A percentile compares a stretch with the other conserved stretches of the same genome.
These are phyloP conservation scores for Neuroscelio doddi DNA, from an alignment of 2,888 invertebrate species.

Conservation along the genomic window DNA sequence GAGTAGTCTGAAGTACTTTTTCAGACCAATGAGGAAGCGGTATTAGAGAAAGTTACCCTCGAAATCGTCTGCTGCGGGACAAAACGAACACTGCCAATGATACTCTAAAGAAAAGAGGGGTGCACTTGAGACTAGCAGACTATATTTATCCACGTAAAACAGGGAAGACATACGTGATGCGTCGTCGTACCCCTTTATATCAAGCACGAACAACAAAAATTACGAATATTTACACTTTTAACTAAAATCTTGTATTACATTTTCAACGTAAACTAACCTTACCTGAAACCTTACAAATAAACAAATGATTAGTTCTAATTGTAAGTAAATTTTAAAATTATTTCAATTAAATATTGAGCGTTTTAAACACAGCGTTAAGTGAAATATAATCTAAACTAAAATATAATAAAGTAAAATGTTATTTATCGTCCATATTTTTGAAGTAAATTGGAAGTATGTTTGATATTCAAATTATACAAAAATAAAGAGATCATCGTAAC, in stretches of 20 bases:
- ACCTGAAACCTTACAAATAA: too few species aligned
- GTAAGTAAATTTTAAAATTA: too few species aligned
- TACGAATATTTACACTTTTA: conserved; percentile 38
- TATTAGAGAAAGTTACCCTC: conserved; percentile 47
- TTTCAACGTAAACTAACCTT: conserved; percentile 12
- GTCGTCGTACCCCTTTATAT: conserved; percentile 29
- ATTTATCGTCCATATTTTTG: too few species aligned
- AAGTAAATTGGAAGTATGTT: too few species aligned
- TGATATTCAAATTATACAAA: too few species aligned
- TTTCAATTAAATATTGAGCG: too few species aligned
- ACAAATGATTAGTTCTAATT: too few species aligned
- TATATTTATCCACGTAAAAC: conserved; percentile 46
- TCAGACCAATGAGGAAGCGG: conserved; percentile 43
- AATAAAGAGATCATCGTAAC: too few species aligned
- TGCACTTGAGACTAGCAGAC: conserved; percentile 48
- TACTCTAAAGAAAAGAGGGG: conserved; percentile 48
- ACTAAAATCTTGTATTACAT: conserved; percentile 20
- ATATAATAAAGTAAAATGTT: too few species aligned
- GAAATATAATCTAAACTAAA: too few species aligned
- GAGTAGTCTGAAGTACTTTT: conserved; percentile 44
- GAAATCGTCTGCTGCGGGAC: conserved; percentile 48
- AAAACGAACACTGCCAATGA: conserved; percentile 49
- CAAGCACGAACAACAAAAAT: conserved; percentile 37
- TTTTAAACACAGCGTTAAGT: too few species aligned
- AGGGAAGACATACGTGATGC: conserved; percentile 41